Conservation (phyloP, 64 coral and sea anemone species). For the Hydrozoanthus tunicans region DNA sequence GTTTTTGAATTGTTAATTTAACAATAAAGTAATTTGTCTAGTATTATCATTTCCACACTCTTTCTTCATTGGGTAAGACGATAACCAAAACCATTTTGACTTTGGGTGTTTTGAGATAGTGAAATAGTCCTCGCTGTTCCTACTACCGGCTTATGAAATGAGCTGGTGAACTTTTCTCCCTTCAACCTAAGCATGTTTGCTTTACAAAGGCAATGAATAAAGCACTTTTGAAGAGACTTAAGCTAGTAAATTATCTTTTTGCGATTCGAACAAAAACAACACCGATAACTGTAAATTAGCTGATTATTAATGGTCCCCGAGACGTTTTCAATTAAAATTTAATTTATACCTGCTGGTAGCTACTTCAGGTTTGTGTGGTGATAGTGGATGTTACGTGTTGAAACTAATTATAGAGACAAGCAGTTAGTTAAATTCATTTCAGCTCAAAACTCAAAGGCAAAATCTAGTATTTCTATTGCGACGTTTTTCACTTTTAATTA, state of each 20-base stretch:
- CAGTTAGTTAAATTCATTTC: no score
- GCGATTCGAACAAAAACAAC: background rate
- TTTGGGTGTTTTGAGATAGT: background rate
- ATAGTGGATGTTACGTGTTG: background rate
- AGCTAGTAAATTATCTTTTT: background rate
- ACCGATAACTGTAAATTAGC: background rate
- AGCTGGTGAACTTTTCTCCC: background rate
- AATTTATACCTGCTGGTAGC: conserved; percentile 10
- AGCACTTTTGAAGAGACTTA: background rate
- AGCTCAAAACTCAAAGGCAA: no score
- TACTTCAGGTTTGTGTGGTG: background rate
- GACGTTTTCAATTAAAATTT: conserved; percentile 62
- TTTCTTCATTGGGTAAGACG: conserved; percentile 8
- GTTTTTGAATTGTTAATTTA: conserved; percentile 28
- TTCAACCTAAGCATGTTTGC: background rate
- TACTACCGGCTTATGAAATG: background rate
- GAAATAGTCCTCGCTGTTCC: background rate
- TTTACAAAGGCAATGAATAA: background rate
- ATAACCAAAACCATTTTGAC: background rate
- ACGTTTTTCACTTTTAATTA: no score
- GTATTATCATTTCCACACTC: conserved; percentile 2
- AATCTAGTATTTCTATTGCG: no score
- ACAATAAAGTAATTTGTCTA: conserved; percentile 14
- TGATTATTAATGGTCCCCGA: conserved; percentile 5
- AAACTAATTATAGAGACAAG: background rate